Evolutionary conservation across 2,888 invertebrate species (phyloP).

Genomic region (Aspidiotus rigidus): DNA sequence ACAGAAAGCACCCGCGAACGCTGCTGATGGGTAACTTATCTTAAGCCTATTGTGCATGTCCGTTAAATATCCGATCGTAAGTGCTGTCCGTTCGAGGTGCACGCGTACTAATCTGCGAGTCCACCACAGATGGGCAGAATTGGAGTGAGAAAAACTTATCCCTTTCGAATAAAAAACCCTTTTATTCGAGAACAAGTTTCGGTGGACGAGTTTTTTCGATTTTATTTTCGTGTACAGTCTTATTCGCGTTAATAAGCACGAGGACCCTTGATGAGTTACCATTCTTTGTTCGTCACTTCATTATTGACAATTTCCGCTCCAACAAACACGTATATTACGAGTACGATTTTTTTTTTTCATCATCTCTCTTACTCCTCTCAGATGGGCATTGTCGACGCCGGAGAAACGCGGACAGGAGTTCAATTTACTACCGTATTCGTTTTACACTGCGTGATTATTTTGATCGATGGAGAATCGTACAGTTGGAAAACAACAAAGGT

Average conservation of each 20-base stretch:
- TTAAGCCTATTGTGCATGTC: neutral
- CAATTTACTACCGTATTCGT: neutral
- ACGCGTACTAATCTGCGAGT: neutral
- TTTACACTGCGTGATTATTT: conserved; percentile 2
- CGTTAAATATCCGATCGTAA: too few relatives aligned
- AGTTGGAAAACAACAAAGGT: neutral
- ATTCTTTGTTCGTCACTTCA: conserved; percentile 34
- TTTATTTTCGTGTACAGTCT: neutral
- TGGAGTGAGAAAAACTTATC: neutral
- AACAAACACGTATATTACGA: conserved; percentile 23
- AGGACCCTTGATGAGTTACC: conserved; percentile 23
- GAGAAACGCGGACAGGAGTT: conserved; percentile 6
- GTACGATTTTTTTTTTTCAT: conserved; percentile 15
- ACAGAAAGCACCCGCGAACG: too few relatives aligned
- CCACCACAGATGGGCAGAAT: conserved; percentile 17
- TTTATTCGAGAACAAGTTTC: conserved; percentile 24
- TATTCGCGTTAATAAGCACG: conserved; percentile 19
- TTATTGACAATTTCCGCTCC: conserved; percentile 34
- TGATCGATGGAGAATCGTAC: neutral
- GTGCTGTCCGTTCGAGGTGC: neutral
- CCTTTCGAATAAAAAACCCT: conserved; percentile 10
- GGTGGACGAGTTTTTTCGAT: conserved; percentile 3
- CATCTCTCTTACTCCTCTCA: neutral
- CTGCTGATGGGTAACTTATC: too few relatives aligned
- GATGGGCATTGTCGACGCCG: too few relatives aligned